A percentile compares a stretch with the other conserved stretches of the same genome.
These are phyloP conservation scores for Mus spicilegus DNA, from an alignment of 2,113 vertebrate genomes.

Conservation along the genomic window DNA sequence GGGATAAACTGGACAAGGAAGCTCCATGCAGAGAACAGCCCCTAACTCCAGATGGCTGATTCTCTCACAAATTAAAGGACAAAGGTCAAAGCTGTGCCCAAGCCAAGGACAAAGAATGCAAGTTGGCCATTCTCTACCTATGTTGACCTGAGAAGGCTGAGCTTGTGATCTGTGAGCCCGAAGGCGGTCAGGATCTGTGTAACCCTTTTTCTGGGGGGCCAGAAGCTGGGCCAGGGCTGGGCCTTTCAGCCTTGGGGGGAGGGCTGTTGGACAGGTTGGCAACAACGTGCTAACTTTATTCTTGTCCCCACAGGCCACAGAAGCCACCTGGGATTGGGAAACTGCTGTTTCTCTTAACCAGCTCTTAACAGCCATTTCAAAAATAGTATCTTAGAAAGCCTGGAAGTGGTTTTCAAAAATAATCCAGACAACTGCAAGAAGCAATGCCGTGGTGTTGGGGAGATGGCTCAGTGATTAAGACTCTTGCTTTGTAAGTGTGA, in stretches of 20 bases:
- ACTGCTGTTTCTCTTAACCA: conserved; percentile 17
- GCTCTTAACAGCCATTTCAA: background rate
- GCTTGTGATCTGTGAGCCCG: background rate
- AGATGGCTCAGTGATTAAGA: background rate
- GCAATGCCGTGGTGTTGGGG: background rate
- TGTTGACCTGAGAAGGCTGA: background rate
- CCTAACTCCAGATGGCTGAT: background rate
- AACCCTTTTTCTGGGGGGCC: background rate
- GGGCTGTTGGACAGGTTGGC: background rate
- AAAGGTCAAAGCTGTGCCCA: background rate
- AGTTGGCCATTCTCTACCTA: background rate
- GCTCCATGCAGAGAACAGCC: background rate
- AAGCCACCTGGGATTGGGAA: background rate
- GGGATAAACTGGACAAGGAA: background rate
- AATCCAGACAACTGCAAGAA: background rate
- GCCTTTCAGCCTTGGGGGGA: background rate
- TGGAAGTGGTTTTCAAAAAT: background rate
- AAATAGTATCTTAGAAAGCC: background rate
- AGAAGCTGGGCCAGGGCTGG: background rate
- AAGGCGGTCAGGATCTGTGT: no score
- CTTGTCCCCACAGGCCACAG: background rate
- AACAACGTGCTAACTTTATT: background rate
- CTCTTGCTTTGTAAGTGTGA: background rate
- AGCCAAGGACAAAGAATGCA: background rate
- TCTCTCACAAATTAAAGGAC: background rate